Conservation (phyloP, 2,888 invertebrate species). For the Bombylius discolor region DNA sequence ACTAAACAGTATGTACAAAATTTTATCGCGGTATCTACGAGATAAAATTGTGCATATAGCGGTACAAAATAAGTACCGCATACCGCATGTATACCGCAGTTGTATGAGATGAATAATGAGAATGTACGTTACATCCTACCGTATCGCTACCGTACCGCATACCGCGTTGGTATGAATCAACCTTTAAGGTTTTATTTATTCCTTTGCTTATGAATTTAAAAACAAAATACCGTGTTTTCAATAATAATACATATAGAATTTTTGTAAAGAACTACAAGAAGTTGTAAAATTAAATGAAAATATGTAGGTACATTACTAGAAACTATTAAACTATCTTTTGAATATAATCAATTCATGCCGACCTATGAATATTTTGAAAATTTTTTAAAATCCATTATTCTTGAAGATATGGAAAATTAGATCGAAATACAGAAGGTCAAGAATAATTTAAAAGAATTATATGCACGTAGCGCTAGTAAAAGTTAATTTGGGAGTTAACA, state of each 20-base stretch:
- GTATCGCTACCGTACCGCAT: too few species aligned
- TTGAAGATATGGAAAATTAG: not conserved
- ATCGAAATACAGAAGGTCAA: not conserved
- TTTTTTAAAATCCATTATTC: not conserved
- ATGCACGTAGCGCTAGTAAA: not conserved
- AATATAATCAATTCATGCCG: not conserved
- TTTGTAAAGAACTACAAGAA: not conserved
- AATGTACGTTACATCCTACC: too few species aligned
- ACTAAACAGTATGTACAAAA: too few species aligned
- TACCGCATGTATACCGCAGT: too few species aligned
- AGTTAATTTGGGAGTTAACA: not conserved
- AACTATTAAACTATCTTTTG: not conserved
- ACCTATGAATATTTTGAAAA: not conserved
- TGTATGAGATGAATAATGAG: too few species aligned
- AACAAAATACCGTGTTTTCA: not conserved
- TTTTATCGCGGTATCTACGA: too few species aligned
- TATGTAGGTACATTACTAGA: not conserved
- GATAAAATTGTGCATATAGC: too few species aligned
- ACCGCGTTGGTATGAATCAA: too few species aligned
- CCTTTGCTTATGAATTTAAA: not conserved
- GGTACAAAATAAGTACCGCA: too few species aligned
- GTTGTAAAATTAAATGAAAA: not conserved
- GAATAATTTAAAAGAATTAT: not conserved
- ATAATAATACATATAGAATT: not conserved
- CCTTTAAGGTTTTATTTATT: too few species aligned